Conservation (phyloP, 2,888 invertebrate species). For the Geotrupes spiniger region DNA sequence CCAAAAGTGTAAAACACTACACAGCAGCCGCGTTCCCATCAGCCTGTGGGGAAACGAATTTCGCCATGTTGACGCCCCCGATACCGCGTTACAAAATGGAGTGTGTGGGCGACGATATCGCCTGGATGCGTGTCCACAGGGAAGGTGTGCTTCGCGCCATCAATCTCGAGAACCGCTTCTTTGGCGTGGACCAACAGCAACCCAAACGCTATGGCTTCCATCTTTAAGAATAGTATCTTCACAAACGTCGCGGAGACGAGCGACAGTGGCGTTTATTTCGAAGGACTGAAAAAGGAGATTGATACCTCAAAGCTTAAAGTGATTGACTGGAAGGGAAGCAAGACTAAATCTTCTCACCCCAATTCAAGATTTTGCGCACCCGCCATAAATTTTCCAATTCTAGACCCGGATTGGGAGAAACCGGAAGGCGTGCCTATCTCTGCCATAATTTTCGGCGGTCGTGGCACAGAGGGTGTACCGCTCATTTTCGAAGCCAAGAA, state of each 20-base stretch:
- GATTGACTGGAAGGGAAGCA: constrained; percentile 83
- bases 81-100: constrained; percentile 89
- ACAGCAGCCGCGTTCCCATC: constrained; percentile 98
- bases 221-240: constrained; percentile 90
- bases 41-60: constrained; percentile 98
- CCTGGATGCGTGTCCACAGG: constrained; percentile 96
- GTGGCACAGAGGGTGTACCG: constrained; percentile 92
- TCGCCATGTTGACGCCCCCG: constrained; percentile 96
- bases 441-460: constrained; percentile 94
- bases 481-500: constrained; percentile 87
- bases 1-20: constrained; percentile 84
- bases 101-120: constrained; percentile 97
- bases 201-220: constrained; percentile 94
- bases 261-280: constrained; percentile 98
- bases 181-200: constrained; percentile 94
- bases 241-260: constrained; percentile 95
- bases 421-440: constrained; percentile 93
- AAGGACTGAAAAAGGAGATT: constrained; percentile 86
- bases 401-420: constrained; percentile 90
- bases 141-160: constrained; percentile 90
- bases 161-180: constrained; percentile 98
- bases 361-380: constrained; percentile 96
- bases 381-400: constrained; percentile 92
- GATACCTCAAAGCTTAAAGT: constrained; percentile 59
- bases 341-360: constrained; percentile 90